Base-by-base conservation (phyloP, 2,888 invertebrate genomes). In the Drosophila nr. fundita region DNA sequence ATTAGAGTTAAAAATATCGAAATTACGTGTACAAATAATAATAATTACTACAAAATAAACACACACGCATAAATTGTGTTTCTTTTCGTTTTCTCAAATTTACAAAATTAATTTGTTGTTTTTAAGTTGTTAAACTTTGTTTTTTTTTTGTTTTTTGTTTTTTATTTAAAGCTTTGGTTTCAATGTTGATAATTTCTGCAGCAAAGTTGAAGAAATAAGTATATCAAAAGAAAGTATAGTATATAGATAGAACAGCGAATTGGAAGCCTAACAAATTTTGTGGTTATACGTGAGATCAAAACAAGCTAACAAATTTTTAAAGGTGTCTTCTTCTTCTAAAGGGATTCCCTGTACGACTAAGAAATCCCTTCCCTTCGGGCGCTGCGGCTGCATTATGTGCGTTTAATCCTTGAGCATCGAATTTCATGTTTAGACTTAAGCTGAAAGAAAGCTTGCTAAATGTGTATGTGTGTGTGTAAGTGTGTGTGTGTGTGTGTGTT, bases 161-260 rank as follows among this genome's bases (percentile, higher is more conserved):
- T 69, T 63, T 53, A 62, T 79, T 83, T 87, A 90, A 88, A 88
- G 87, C 87, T 88, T 88, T 88, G 87, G 87, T 90, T 88, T 90
- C 87, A 90, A 80, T 87, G 72, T 78, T 81, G 55, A 76, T 78
- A 74, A 89, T 88, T 87, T 89, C 81, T 86, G 87, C 90, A 90
- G 83, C 83, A 80, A 86, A 73, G 61, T 67, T 68, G 63, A 77
- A 73, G 76, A 67, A 72, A 72, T 73, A 42, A 55, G n/a, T 54
- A 13, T 15, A 7, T 15, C 21, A 18, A 61, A 69, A 66, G 40
- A 69, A 72, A 80, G n/a, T 40, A 48, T 40, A 24, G 24, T 45
- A 45, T 15, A 45, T 24, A 45, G 21, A 58, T 55, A 64, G 50
- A 73, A 68, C 62, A 78, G 80, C 77, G 54, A 76, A 58, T 63